These are phyloP conservation scores for Serinus canaria DNA, from an alignment of 2,113 vertebrate species.

Conservation along the genomic window DNA sequence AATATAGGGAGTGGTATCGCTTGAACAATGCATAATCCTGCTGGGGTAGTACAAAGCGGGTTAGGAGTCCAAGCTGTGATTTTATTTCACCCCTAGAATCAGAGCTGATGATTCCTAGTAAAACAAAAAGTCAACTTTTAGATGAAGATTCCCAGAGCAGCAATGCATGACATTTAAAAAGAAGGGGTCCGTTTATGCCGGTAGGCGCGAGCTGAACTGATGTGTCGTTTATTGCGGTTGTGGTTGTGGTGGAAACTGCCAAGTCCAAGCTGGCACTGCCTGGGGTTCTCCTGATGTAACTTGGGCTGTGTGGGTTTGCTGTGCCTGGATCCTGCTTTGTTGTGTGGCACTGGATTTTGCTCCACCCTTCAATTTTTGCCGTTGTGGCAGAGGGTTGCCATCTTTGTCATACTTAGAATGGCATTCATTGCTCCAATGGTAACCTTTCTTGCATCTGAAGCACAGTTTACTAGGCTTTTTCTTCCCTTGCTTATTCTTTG, in stretches of 20 bases:
- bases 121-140: neutral
- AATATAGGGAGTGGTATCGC: too few relatives aligned
- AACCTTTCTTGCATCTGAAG: neutral
- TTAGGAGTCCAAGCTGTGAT: neutral
- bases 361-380: rapidly evolving
- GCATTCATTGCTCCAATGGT: neutral
- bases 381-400: rapidly evolving
- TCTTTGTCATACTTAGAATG: neutral
- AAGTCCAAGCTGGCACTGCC: neutral
- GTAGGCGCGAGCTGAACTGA: neutral
- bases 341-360: rapidly evolving
- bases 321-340: neutral
- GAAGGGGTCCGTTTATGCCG: neutral
- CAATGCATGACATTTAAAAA: neutral
- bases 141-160: neutral
- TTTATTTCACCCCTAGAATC: neutral
- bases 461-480: neutral
- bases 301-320: neutral
- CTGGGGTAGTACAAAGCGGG: neutral
- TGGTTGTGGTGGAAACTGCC: neutral
- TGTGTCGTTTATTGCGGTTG: neutral
- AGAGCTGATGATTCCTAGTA: neutral
- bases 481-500: neutral
- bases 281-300: neutral
- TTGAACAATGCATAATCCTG: neutral